These are phyloP conservation scores for Neoascia interrupta DNA, from an alignment of 2,888 invertebrate genomes.

Conservation along the genomic window DNA sequence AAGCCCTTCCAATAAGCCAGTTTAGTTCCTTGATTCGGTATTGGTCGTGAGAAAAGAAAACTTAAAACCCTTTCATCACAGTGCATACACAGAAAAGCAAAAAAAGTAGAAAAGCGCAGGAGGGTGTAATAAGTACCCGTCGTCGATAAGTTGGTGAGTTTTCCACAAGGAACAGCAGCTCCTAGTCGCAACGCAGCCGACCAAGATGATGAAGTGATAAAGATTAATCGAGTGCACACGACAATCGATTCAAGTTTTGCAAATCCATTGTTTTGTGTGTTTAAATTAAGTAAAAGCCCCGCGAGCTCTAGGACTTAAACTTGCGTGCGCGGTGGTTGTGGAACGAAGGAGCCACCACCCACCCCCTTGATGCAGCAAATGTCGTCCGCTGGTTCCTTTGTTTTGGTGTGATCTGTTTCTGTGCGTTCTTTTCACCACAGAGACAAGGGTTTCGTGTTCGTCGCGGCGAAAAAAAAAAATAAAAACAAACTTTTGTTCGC, in stretches of 20 bases:
- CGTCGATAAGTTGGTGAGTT: constrained; percentile 58
- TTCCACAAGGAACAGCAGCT: constrained; percentile 23
- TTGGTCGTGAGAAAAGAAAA: constrained; percentile 3
- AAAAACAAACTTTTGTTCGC: constrained; percentile 19
- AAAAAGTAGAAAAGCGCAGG: neutral
- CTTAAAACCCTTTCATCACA: neutral
- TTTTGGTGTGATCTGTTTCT: constrained; percentile 58
- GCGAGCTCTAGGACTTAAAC: constrained; percentile 7
- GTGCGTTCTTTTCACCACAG: constrained; percentile 17
- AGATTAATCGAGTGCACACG: constrained; percentile 63
- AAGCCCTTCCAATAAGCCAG: constrained; percentile 7
- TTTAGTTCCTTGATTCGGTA: constrained; percentile 17
- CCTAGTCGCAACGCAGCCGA: constrained; percentile 6
- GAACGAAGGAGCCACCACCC: constrained; percentile 15
- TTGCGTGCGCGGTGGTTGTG: constrained; percentile 27
- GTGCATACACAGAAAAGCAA: constrained; percentile 16
- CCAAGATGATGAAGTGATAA: constrained; percentile 64
- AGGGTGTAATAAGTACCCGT: constrained; percentile 12
- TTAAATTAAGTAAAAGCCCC: constrained; percentile 4
- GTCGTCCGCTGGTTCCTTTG: constrained; percentile 47
- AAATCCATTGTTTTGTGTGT: constrained; percentile 31
- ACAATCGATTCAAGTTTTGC: constrained; percentile 55
- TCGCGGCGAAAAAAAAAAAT: constrained; percentile 22
- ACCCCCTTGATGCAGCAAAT: constrained; percentile 6
- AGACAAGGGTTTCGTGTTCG: constrained; percentile 27